Evolutionary conservation across 2,797 vertebrate genomes (phyloP).

Genomic region (Danio choprae): DNA sequence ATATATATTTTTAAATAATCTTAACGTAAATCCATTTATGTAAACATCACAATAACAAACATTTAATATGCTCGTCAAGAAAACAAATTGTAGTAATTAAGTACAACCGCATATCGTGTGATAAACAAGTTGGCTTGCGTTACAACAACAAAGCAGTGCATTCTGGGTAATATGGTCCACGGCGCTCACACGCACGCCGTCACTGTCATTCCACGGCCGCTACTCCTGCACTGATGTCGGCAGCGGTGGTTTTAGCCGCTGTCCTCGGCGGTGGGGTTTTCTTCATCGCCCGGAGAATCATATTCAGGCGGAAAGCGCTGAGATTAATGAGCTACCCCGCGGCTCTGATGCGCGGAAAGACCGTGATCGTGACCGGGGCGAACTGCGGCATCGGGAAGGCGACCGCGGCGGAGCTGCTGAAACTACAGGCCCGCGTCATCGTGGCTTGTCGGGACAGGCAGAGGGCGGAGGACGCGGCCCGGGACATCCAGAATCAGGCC

Average conservation of each 20-base stretch:
- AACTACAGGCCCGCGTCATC: constrained; percentile 87
- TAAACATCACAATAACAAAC: too few relatives aligned
- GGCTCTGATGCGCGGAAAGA: constrained; percentile 84
- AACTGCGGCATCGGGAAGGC: constrained; percentile 92
- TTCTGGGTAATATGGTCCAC: constrained; percentile 41
- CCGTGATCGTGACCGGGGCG: constrained; percentile 92
- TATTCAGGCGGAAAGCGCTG: constrained; percentile 63
- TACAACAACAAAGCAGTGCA: neutral
- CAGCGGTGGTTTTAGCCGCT: constrained; percentile 74
- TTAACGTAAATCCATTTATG: too few relatives aligned
- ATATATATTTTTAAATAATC: too few relatives aligned
- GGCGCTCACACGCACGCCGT: neutral
- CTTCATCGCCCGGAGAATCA: constrained; percentile 76
- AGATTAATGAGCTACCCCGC: constrained; percentile 63
- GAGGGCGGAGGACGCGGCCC: constrained; percentile 84
- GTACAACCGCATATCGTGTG: neutral
- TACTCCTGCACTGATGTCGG: constrained; percentile 66
- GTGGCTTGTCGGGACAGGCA: constrained; percentile 88
- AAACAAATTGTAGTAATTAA: too few relatives aligned
- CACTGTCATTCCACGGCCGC: neutral
- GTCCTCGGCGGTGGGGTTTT: constrained; percentile 82
- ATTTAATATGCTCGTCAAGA: too few relatives aligned
- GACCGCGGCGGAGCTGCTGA: constrained; percentile 85
- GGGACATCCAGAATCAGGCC: constrained; percentile 78
- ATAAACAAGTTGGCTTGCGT: neutral